Conservation (phyloP, 2,888 invertebrate species). For the Brachyptera putata region DNA sequence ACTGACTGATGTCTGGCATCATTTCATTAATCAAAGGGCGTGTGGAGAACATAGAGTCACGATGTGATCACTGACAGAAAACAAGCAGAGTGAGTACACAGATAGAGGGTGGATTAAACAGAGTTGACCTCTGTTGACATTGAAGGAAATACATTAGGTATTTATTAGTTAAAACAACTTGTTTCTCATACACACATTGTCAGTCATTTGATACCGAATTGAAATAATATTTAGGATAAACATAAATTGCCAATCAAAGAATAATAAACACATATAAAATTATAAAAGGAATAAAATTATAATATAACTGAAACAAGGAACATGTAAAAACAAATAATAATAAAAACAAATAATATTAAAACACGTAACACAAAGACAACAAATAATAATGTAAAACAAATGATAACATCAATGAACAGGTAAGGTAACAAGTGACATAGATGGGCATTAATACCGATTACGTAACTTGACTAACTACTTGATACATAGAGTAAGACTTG, state of each 20-base stretch:
- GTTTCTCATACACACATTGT: neutral
- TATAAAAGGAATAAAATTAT: slow-evolving; percentile 18
- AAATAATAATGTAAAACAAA: slow-evolving; percentile 24
- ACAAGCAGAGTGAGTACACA: neutral
- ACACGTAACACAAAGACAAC: slow-evolving; percentile 28
- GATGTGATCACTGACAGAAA: too few relatives aligned
- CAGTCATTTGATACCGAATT: neutral
- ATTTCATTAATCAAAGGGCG: too few relatives aligned
- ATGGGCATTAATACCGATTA: too few relatives aligned
- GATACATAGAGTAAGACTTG: too few relatives aligned
- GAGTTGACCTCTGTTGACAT: too few relatives aligned
- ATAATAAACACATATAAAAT: neutral
- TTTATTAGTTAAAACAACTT: neutral
- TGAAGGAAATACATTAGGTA: too few relatives aligned
- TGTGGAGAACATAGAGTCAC: too few relatives aligned
- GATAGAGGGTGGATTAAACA: neutral
- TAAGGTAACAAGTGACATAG: too few relatives aligned
- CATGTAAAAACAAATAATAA: slow-evolving; percentile 27
- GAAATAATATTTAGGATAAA: neutral
- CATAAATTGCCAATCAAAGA: neutral
- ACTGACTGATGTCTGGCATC: too few relatives aligned
- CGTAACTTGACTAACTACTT: too few relatives aligned
- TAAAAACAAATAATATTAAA: slow-evolving; percentile 31
- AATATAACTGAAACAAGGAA: slow-evolving; percentile 6
- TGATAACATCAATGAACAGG: too few relatives aligned